phyloP scores from a whole-genome alignment of 2,113 vertebrate species.

The Boulengeromyrus knoepffleri region DNA sequence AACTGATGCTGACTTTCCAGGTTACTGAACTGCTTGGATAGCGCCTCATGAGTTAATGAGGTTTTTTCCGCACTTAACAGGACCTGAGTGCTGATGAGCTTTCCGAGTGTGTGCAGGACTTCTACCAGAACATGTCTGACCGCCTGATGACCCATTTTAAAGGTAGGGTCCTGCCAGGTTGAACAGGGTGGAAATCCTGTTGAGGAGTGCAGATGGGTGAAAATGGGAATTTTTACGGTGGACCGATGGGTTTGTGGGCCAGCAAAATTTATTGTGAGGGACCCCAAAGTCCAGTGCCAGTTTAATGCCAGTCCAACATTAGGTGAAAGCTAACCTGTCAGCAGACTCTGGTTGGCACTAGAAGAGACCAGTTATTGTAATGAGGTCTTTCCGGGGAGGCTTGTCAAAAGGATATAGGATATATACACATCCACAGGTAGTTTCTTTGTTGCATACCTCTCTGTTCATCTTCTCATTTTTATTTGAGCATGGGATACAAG shows the following conservation, averaged over 20 bases:
- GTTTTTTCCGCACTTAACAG: constrained; percentile 34
- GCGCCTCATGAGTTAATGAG: constrained; percentile 4
- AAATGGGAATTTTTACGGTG: no score
- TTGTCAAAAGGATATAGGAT: no score
- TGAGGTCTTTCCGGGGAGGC: neutral
- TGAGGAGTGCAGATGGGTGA: neutral
- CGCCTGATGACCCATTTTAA: constrained; percentile 81
- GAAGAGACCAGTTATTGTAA: neutral
- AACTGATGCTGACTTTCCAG: neutral
- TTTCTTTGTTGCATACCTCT: neutral
- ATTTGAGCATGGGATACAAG: neutral
- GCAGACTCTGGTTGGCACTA: neutral
- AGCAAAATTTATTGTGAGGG: no score
- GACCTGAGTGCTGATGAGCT: constrained; percentile 82
- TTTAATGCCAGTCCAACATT: no score
- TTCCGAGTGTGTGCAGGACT: constrained; percentile 90
- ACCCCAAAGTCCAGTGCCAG: no score
- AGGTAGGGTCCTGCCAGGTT: constrained; percentile 56
- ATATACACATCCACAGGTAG: neutral
- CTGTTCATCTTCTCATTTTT: neutral
- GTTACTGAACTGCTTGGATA: neutral
- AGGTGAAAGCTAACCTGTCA: neutral
- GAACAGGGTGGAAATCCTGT: neutral
- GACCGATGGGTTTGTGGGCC: no score
- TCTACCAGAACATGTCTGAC: constrained; percentile 87